Evolutionary conservation across 2,888 invertebrate genomes (phyloP).

Genomic region (Spilosoma lubricipeda): DNA sequence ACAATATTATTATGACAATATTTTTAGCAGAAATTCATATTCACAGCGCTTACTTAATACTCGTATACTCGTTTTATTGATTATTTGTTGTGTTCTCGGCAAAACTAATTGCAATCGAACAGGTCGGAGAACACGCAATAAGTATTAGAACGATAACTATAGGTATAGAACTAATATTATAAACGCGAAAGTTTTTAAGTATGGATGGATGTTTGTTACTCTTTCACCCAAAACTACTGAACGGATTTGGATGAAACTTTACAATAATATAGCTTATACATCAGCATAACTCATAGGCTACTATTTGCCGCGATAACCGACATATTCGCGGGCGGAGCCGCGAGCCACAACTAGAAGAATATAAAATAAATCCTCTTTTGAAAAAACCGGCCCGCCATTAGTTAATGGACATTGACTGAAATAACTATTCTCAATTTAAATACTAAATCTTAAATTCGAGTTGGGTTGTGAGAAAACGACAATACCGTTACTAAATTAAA

Average conservation of each 20-base stretch:
- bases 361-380: background rate
- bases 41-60: background rate
- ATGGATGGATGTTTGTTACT: too few species aligned
- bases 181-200: too few species aligned
- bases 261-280: too few species aligned
- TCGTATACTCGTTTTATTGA: too few species aligned
- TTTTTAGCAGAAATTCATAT: background rate
- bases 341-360: too few species aligned
- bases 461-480: background rate
- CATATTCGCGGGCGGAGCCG: too few species aligned
- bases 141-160: background rate
- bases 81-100: background rate
- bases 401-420: background rate
- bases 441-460: background rate
- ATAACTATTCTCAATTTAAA: background rate
- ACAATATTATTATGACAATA: slow-evolving; percentile 14
- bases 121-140: background rate
- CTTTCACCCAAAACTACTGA: too few species aligned
- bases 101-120: background rate
- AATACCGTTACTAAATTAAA: background rate
- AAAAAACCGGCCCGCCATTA: background rate
- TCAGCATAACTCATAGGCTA: too few species aligned
- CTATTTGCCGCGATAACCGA: too few species aligned
- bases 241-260: too few species aligned
- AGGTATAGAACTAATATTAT: too few species aligned